phyloP scores from a whole-genome alignment of 37 sponge, comb jelly and placozoan species.

The Hexactinellida sp. region DNA sequence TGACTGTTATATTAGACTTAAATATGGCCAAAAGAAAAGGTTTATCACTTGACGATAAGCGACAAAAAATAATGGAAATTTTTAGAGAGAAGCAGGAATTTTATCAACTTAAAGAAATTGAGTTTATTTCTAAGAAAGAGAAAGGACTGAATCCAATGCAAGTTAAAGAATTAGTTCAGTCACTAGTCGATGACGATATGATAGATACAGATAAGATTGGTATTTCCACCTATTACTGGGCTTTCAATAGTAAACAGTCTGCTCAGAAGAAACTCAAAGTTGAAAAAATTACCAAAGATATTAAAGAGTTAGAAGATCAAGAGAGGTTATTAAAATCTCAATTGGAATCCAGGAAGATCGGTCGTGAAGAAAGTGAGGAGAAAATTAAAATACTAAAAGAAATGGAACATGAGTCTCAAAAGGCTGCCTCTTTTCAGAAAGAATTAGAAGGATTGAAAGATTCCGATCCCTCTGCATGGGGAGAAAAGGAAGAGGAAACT shows the following conservation, averaged over 20 bases:
- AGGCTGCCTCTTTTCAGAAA: slow-evolving; percentile 19
- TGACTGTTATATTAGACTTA: no score
- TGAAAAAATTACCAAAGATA: background rate
- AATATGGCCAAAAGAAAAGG: slow-evolving; percentile 65
- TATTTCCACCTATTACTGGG: slow-evolving; percentile 95
- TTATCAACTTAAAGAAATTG: slow-evolving; percentile 89
- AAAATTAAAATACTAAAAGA: slow-evolving; percentile 38
- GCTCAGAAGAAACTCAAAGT: background rate
- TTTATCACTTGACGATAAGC: slow-evolving; percentile 85
- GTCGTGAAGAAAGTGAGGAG: slow-evolving; percentile 25
- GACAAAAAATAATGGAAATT: slow-evolving; percentile 64
- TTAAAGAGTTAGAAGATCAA: slow-evolving; percentile 14
- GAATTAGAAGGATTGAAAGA: slow-evolving; percentile 57
- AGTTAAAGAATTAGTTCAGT: slow-evolving; percentile 88
- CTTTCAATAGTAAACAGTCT: slow-evolving; percentile 63
- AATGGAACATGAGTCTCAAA: slow-evolving; percentile 30
- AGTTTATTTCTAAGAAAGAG: slow-evolving; percentile 85
- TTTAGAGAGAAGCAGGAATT: slow-evolving; percentile 87
- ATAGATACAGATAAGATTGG: slow-evolving; percentile 85
- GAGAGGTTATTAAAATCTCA: background rate
- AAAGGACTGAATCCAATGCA: slow-evolving; percentile 97
- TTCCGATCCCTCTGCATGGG: slow-evolving; percentile 63
- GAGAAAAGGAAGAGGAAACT: slow-evolving; percentile 30
- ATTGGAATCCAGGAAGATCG: background rate
- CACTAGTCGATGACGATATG: slow-evolving; percentile 81